phyloP scores from a whole-genome alignment of 2,113 vertebrate species.

The Vicugna pacos region DNA sequence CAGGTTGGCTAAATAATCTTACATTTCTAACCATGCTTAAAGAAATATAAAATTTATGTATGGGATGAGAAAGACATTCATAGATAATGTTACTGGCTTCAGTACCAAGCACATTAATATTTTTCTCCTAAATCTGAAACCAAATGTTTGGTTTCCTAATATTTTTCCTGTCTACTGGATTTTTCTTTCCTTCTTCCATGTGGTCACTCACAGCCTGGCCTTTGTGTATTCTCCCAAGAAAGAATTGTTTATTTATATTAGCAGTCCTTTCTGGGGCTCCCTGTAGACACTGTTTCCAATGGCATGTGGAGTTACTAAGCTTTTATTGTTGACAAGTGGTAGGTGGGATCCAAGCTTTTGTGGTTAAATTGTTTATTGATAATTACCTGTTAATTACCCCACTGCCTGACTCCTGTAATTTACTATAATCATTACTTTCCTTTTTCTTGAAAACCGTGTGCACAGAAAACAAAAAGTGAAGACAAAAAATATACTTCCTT shows the following conservation, averaged over 20 bases:
- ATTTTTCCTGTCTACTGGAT: slow-evolving; percentile 83
- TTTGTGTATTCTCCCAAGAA: slow-evolving; percentile 87
- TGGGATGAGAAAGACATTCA: slow-evolving; percentile 74
- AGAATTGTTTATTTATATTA: slow-evolving; percentile 89
- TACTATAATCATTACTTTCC: slow-evolving; percentile 76
- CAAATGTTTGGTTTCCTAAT: slow-evolving; percentile 83
- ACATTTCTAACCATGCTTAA: slow-evolving; percentile 59
- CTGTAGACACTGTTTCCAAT: slow-evolving; percentile 88
- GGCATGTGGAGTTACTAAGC: slow-evolving; percentile 86
- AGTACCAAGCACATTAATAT: slow-evolving; percentile 68
- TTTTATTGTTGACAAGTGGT: slow-evolving; percentile 88
- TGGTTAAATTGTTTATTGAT: slow-evolving; percentile 90
- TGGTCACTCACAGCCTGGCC: slow-evolving; percentile 74
- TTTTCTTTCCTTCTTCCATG: slow-evolving; percentile 80
- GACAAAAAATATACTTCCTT: slow-evolving; percentile 57
- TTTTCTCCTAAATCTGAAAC: slow-evolving; percentile 81
- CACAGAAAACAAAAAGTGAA: slow-evolving; percentile 63
- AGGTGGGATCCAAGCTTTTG: slow-evolving; percentile 86
- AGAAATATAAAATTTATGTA: slow-evolving; percentile 72
- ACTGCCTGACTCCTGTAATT: slow-evolving; percentile 86
- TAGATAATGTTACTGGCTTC: slow-evolving; percentile 78
- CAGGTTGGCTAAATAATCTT: slow-evolving; percentile 64
- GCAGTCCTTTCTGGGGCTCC: slow-evolving; percentile 82
- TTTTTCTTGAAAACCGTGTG: slow-evolving; percentile 74
- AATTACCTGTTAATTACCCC: slow-evolving; percentile 90